phyloP scores from a whole-genome alignment of 2,888 invertebrate genomes.

The Cristatella mucedo region DNA sequence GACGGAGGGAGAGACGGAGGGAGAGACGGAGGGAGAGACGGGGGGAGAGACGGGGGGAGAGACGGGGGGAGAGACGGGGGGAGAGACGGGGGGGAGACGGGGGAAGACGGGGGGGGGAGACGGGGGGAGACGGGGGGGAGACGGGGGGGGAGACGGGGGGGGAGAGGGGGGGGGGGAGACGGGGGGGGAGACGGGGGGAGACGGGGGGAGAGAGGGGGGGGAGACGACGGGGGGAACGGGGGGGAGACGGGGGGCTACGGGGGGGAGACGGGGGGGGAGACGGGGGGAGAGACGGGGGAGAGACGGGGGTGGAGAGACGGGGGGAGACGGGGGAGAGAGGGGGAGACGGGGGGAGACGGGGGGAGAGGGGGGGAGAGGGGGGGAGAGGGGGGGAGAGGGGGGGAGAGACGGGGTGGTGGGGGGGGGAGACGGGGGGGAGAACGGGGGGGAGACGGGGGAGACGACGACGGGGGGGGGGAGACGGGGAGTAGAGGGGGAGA shows the following conservation, averaged over 20 bases:
- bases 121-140: no score
- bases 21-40: no score
- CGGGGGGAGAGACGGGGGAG: slow-evolving; percentile 3
- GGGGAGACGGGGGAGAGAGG: not conserved
- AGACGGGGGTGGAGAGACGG: slow-evolving; percentile 3
- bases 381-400: slow-evolving; percentile 2
- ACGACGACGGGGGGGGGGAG: not conserved
- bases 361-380: not conserved
- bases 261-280: no score
- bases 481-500: slow-evolving; percentile 5
- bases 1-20: no score
- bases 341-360: not conserved
- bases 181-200: no score
- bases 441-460: slow-evolving; percentile 1
- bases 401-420: slow-evolving; percentile 3
- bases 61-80: slow-evolving; percentile 3
- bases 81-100: not conserved
- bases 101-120: no score
- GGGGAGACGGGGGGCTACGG: not conserved
- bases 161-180: no score
- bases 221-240: not conserved
- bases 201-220: no score
- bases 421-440: not conserved
- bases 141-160: no score
- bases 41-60: not conserved